Base-by-base conservation (phyloP, 2,888 invertebrate genomes). In the Volucella bombylans region DNA sequence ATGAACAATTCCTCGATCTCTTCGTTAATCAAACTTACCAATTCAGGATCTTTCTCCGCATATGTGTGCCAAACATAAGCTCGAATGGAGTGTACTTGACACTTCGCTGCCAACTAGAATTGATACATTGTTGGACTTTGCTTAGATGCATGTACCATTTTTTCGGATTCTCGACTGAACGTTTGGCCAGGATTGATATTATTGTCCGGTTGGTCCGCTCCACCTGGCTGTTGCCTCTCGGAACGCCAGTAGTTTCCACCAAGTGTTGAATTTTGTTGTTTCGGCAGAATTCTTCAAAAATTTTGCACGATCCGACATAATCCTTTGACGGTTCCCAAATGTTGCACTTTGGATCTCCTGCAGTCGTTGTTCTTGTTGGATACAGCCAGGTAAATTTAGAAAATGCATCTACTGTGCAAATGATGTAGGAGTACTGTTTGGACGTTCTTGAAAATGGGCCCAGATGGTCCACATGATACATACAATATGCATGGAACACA, bases 321-420 rank as follows among this genome's bases (percentile, higher is more conserved):
- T 45, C 45, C 45, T 45, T 45, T 45, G 45, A n/a, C n/a, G n/a
- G n/a, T n/a, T n/a, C n/a, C 11, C 54, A 14, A 54, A 15, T 11
- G 39, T 12, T 15, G 18, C 2, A 2, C 18, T 18, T 18, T 18
- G 18, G 2, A 18, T 57, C 57, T 8, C 38, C 57, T 57, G 57
- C 57, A 1, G 39, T 41, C n/a, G 57, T 57, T 38, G 57, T 57
- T 57, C 39, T 57, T 57, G 57, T 57, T 57, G 57, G 31, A n/a
- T 57, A 57, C n/a, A 57, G 4, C 41, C 18, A 54, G 8, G 18
- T 54, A 54, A 54, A 54, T 54, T 54, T 54, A 10, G 54, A 54
- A 23, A 54, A 57, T 9, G 57, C 12, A 18, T 54, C 54, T 2
- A 18, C 18, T 18, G 2, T 1, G 18, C 18, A 18, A 18, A 18